Evolutionary conservation across 2,888 invertebrate species (phyloP).

Genomic region (Apotomis turbidana): DNA sequence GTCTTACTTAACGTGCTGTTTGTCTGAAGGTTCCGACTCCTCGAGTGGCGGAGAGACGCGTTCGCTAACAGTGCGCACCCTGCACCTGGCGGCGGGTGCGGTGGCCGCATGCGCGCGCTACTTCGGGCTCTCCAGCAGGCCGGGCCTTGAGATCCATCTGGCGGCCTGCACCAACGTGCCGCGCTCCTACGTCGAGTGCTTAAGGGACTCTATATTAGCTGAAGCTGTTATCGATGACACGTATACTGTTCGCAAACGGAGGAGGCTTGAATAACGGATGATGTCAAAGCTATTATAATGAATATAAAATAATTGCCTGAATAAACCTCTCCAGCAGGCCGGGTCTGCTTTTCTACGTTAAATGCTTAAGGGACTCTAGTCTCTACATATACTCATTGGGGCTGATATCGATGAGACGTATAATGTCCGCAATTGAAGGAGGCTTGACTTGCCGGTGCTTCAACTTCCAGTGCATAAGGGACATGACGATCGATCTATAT

Average conservation of each 20-base stretch:
- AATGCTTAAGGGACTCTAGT: too few relatives aligned
- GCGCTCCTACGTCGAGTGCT: constrained; percentile 50
- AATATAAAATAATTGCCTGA: too few relatives aligned
- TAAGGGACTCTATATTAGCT: constrained; percentile 52
- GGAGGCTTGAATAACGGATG: constrained; percentile 9
- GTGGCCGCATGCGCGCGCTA: constrained; percentile 51
- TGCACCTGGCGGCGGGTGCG: constrained; percentile 61
- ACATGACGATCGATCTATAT: too few relatives aligned
- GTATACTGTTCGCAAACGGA: constrained; percentile 11
- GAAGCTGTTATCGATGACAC: constrained; percentile 28
- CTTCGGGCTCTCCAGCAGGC: constrained; percentile 29
- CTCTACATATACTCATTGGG: too few relatives aligned
- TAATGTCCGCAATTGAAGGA: too few relatives aligned
- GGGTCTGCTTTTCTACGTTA: too few relatives aligned
- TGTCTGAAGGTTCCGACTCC: constrained; percentile 27
- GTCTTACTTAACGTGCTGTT: not conserved
- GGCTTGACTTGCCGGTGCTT: too few relatives aligned
- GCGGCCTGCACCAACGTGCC: constrained; percentile 49
- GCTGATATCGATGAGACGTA: too few relatives aligned
- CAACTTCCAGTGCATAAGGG: too few relatives aligned
- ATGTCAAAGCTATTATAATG: too few relatives aligned
- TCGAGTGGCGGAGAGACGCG: constrained; percentile 31
- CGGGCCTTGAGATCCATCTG: constrained; percentile 46
- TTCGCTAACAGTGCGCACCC: constrained; percentile 46
- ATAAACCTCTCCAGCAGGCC: too few relatives aligned